These are phyloP conservation scores for Synodontis membranacea DNA, from an alignment of 2,113 vertebrate species.

Conservation along the genomic window DNA sequence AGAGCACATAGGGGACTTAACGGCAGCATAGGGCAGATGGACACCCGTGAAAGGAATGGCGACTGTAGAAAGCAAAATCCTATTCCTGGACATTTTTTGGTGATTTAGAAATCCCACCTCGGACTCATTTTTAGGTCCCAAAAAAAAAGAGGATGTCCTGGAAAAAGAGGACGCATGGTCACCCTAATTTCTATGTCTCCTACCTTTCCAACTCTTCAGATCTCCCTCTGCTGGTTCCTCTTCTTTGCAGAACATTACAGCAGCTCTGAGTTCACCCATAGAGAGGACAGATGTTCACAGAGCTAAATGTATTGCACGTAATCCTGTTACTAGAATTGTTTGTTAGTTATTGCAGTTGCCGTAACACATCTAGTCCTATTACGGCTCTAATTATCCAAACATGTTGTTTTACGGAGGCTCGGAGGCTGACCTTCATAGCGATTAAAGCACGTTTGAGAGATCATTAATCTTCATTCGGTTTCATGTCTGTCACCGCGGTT, in stretches of 20 bases:
- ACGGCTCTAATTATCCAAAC: not conserved
- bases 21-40: no score
- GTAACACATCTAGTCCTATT: constrained; percentile 4
- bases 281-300: not conserved
- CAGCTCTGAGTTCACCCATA: not conserved
- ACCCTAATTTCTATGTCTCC: not conserved
- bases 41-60: no score
- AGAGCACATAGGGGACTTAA: no score
- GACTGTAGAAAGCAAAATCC: no score
- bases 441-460: constrained; percentile 32
- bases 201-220: not conserved
- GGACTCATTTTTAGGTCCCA: no score
- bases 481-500: constrained; percentile 31
- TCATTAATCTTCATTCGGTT: constrained; percentile 49
- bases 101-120: no score
- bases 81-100: no score
- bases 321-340: not conserved
- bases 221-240: not conserved
- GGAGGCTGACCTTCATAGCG: constrained; percentile 7
- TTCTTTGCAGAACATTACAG: not conserved
- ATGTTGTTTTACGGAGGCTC: constrained; percentile 3
- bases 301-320: not conserved
- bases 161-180: no score
- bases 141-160: no score
- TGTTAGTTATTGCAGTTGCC: not conserved